phyloP scores from a whole-genome alignment of 2,113 vertebrate species.

The Mellivora capensis region DNA sequence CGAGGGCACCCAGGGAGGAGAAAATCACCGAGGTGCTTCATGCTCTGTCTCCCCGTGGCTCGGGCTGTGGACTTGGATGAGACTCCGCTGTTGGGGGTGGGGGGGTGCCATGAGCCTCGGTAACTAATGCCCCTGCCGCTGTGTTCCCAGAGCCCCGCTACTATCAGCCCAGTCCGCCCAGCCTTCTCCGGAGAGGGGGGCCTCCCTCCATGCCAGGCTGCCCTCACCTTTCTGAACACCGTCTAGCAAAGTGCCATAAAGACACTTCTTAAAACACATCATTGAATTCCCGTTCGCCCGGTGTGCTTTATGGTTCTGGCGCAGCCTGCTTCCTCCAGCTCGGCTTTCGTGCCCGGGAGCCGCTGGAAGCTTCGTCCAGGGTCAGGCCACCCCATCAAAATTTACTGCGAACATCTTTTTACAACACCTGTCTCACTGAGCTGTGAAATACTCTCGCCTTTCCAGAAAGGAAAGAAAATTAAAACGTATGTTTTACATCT shows the following conservation, averaged over 20 bases:
- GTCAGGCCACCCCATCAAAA: slow-evolving; percentile 66
- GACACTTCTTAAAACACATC: slow-evolving; percentile 69
- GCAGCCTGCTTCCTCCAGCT: background rate
- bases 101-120: background rate
- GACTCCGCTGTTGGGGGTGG: no score
- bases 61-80: fast-evolving
- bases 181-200: background rate
- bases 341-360: background rate
- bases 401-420: slow-evolving; percentile 67
- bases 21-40: fast-evolving
- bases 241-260: slow-evolving; percentile 10
- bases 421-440: slow-evolving; percentile 63
- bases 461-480: slow-evolving; percentile 49
- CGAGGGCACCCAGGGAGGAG: background rate
- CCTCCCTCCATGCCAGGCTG: background rate
- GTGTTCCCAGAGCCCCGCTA: background rate
- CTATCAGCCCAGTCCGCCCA: background rate
- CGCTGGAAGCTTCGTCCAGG: background rate
- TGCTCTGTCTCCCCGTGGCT: background rate
- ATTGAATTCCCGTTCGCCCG: slow-evolving; percentile 16
- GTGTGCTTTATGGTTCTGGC: slow-evolving; percentile 54
- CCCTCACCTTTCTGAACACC: background rate
- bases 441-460: slow-evolving; percentile 47
- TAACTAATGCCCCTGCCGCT: background rate
- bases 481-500: slow-evolving; percentile 55